Conservation (phyloP, 1,140 invertebrate species). For the Magallana ariakensis region DNA sequence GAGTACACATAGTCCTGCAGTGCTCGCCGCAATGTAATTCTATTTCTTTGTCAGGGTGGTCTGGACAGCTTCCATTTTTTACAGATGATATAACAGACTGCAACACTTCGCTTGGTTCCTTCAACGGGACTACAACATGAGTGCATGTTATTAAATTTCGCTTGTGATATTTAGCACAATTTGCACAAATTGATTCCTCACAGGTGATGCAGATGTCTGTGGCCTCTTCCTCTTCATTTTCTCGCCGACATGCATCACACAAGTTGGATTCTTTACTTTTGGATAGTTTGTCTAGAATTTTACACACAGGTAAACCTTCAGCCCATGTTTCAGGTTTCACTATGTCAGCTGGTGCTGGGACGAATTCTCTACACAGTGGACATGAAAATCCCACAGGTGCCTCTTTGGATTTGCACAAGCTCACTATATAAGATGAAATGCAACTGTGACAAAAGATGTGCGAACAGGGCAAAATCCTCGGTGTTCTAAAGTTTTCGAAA, state of each 20-base stretch:
- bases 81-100: not conserved
- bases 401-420: not conserved
- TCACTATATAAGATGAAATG: not conserved
- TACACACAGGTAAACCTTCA: not conserved
- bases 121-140: not conserved
- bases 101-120: not conserved
- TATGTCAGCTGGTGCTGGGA: not conserved
- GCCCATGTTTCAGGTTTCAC: not conserved
- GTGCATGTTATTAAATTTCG: not conserved
- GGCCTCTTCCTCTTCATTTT: not conserved
- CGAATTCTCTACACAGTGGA: not conserved
- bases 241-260: not conserved
- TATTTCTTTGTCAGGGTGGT: not conserved
- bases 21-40: not conserved
- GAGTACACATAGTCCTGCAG: not conserved
- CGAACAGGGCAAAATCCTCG: not conserved
- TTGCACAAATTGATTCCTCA: not conserved
- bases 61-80: not conserved
- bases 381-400: not conserved
- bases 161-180: not conserved
- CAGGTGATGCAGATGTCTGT: not conserved
- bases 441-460: conserved; percentile 1
- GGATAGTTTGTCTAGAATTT: not conserved
- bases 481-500: not conserved
- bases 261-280: not conserved